Conservation (phyloP, 2,113 vertebrate genomes). For the Campylorhamphus procurvoides region DNA sequence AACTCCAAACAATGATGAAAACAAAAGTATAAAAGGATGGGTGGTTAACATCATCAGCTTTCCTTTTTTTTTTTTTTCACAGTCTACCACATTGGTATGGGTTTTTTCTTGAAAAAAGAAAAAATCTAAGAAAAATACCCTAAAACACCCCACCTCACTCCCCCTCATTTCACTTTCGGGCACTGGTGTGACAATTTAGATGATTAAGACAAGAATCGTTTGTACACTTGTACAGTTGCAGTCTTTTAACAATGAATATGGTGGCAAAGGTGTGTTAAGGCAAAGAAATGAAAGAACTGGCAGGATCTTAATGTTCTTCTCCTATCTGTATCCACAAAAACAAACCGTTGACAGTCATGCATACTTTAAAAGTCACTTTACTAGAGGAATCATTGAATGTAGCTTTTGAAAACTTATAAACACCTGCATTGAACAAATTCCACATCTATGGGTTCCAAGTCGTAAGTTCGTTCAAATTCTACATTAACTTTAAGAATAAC, state of each 20-base stretch:
- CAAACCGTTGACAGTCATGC: not conserved
- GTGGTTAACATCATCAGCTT: not conserved
- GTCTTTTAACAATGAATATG: not conserved
- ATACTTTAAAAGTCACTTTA: not conserved
- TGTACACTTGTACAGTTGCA: not conserved
- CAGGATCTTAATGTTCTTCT: not conserved
- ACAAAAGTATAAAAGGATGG: not conserved
- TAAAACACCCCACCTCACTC: not conserved
- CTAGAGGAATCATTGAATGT: not conserved
- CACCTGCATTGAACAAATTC: constrained; percentile 91
- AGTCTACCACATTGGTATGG: not conserved
- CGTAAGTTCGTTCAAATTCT: constrained; percentile 84
- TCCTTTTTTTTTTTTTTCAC: not conserved
- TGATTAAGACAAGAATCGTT: not conserved
- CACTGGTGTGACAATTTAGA: not conserved
- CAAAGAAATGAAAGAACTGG: not conserved
- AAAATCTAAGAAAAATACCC: not conserved
- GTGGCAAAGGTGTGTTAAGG: not conserved
- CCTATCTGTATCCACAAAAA: not conserved
- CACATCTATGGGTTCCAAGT: constrained; percentile 89
- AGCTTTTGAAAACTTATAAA: not conserved
- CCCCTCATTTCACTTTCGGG: not conserved
- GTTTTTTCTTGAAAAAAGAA: not conserved
- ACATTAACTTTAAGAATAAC: constrained; percentile 84
- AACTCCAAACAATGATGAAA: not conserved